phyloP scores from a whole-genome alignment of 2,113 vertebrate genomes.

The Myrmecophaga tridactyla region DNA sequence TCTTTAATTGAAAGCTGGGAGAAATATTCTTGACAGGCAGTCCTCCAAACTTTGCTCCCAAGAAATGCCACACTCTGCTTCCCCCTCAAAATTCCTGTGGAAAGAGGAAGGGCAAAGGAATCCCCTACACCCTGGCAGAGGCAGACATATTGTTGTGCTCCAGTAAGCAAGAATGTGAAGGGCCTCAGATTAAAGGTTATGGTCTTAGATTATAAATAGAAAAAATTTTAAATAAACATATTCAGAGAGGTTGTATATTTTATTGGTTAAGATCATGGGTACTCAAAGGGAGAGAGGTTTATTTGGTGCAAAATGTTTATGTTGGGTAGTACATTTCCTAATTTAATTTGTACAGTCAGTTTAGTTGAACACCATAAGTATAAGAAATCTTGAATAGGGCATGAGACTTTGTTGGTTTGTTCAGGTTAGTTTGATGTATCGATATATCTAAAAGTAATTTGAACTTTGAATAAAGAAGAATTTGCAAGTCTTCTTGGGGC shows the following conservation, averaged over 20 bases:
- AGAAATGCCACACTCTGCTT: neutral
- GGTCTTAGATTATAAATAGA: slow-evolving; percentile 20
- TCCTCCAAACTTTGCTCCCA: neutral
- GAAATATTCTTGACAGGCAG: neutral
- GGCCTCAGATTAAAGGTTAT: neutral
- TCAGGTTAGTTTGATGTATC: no score
- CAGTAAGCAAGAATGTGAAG: neutral
- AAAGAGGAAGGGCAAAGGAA: neutral
- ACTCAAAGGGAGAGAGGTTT: no score
- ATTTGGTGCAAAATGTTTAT: no score
- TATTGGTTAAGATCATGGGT: neutral
- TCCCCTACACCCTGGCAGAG: neutral
- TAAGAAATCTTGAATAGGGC: no score
- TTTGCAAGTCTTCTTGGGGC: no score
- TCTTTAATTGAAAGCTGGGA: neutral
- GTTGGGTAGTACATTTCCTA: no score
- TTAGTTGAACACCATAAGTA: no score
- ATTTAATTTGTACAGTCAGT: no score
- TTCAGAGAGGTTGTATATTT: neutral
- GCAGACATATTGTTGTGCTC: neutral
- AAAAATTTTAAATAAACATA: neutral
- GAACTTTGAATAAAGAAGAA: no score
- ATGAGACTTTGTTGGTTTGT: no score
- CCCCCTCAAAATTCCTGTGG: neutral
- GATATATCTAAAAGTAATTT: no score